Evolutionary conservation across 2,888 invertebrate species (phyloP), one percentile per base, ranked within the genome.

Genomic region (Idaea straminata): DNA sequence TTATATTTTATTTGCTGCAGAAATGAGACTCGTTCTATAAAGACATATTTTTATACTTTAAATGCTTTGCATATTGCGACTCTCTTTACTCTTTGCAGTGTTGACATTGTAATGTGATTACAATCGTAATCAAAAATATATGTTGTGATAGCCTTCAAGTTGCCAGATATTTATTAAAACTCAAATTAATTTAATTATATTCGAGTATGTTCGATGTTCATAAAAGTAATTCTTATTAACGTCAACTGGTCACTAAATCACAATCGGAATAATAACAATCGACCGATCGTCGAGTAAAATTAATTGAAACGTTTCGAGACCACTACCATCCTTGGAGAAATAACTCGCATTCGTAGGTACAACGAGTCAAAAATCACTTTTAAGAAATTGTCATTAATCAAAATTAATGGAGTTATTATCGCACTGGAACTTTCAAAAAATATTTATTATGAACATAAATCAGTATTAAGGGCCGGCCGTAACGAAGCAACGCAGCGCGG

Each of bases 351-450:
- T 76, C 77, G 74, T 77, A 69, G 67, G 64, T 68, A 66, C 66
- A 65, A 69, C 71, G 65, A 81, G 79, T 85, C 84, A 83, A 89
- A 90, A 92, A 83, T 91, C 89, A 91, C 89, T 92, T 91, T 89
- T 89, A 83, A 87, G 88, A 91, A 92, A 91, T 86, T 88, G 87
- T 87, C 91, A 91, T 92, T 88, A 90, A 92, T 92, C 92, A 92
- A 92, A 90, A 91, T 92, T 91, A 92, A 92, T 92, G 92, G 91
- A 92, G 91, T 92, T 91, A 91, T 92, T 92, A 92, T 92, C 91
- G 89, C 89, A 90, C 87, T 88, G 83, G 76, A 87, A 91, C 91
- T 92, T 92, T 90, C 91, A 91, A 90, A 92, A 91, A 91, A 88
- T 90, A 91, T 91, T 92, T 92, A 92, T 91, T 88, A 81, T 86